Evolutionary conservation across 2,888 invertebrate genomes (phyloP), one percentile per base, ranked within the genome.

Genomic region (Bugula neritina): DNA sequence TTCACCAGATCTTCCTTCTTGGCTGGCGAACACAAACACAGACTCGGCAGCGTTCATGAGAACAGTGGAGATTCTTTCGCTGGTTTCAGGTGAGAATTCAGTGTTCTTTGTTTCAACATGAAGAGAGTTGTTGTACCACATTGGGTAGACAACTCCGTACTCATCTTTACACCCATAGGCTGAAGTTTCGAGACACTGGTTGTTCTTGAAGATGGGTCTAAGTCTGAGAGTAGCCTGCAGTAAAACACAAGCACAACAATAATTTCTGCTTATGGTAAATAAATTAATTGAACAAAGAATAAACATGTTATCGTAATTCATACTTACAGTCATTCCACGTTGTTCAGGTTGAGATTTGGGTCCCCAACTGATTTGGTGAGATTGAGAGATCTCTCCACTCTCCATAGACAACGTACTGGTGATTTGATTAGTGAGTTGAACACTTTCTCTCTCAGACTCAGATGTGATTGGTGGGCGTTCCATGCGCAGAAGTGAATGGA

Each of bases 141-240:
- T 25, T 27, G 63, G 63, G n/a, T 63, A 63, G 63, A 21, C 31
- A 25, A 63, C 63, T 31, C 63, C 63, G 27, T 25, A 63, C 29
- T 31, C 17, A 27, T 63, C 31, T n/a, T 63, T 63, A n/a, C 63
- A 63, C 17, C 63, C 63, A 27, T 63, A 63, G 17, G 63, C 63
- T 25, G 21, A 31, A 5, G 10, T 13, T 31, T 63, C 31, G 31
- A 10, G 17, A n/a, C 63, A 63, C 31, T 25, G 5, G 3, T 34
- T 2, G 31, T 63, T 31, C 31, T 29, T 63, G 63, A 31, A 63
- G n/a, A 3, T 31, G 27, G 63, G 63, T 13, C 3, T 29, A 31
- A 13, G 31, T 31, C 31, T 63, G 10, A 27, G 10, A 31, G 27
- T 29, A 13, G 31, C n/a, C 63, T 55, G 55, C n/a, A n/a, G n/a